Evolutionary conservation across 2,797 vertebrate species (phyloP).

Genomic region (Babyrousa celebensis): DNA sequence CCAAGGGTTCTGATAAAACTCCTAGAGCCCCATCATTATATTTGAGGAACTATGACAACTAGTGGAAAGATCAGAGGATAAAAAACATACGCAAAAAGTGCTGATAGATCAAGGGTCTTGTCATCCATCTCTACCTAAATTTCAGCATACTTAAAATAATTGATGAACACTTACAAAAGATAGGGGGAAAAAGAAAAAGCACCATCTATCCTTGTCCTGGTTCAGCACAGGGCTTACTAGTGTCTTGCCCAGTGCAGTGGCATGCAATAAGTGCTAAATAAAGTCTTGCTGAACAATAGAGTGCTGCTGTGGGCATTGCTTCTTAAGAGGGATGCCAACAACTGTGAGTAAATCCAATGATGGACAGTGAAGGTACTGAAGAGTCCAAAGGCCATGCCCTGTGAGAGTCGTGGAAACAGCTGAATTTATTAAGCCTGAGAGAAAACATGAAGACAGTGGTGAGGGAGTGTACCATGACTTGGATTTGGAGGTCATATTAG

Average conservation of each 20-base stretch:
- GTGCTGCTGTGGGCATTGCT: neutral
- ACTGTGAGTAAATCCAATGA: neutral
- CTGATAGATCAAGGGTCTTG: neutral
- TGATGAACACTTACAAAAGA: neutral
- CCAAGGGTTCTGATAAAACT: neutral
- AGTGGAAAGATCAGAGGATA: neutral
- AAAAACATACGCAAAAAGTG: neutral
- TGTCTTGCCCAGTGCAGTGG: neutral
- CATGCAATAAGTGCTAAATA: neutral
- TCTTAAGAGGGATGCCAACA: neutral
- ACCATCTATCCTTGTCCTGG: neutral
- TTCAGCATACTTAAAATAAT: slow-evolving; percentile 13
- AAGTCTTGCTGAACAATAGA: neutral
- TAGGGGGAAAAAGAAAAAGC: neutral
- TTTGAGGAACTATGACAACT: neutral
- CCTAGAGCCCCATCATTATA: neutral
- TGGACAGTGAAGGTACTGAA: neutral
- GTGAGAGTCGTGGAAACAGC: neutral
- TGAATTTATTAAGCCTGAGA: neutral
- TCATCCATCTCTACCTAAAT: neutral
- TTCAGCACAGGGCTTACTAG: neutral
- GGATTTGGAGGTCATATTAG: neutral
- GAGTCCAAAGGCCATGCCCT: neutral
- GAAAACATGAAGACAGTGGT: neutral
- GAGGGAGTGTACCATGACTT: neutral